Conservation (phyloP, 2,113 vertebrate species). For the Gavia stellata region DNA sequence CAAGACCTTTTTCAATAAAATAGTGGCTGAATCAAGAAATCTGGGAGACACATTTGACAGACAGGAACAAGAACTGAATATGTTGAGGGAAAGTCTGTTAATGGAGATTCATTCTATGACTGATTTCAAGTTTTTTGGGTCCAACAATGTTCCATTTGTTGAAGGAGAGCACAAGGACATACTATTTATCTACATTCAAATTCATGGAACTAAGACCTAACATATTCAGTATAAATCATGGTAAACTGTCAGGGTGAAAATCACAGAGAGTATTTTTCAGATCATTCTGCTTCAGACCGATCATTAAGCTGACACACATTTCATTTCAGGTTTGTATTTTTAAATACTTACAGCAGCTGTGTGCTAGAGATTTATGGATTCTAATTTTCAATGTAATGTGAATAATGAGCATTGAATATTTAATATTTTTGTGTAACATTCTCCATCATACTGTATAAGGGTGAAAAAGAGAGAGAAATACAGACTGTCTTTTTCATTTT, state of each 20-base stretch:
- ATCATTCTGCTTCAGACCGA: not conserved
- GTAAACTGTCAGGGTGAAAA: slow-evolving; percentile 40
- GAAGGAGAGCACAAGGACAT: slow-evolving; percentile 57
- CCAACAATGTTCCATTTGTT: not conserved
- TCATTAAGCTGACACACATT: slow-evolving; percentile 50
- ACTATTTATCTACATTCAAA: slow-evolving; percentile 32
- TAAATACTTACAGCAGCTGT: slow-evolving; percentile 39
- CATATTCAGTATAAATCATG: slow-evolving; percentile 43
- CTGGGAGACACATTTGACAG: not conserved
- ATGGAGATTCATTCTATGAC: not conserved
- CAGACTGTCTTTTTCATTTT: not conserved
- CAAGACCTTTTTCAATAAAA: not conserved
- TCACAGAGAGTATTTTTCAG: slow-evolving; percentile 30
- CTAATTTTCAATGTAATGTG: slow-evolving; percentile 29
- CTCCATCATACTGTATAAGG: not conserved
- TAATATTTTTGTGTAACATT: slow-evolving; percentile 25
- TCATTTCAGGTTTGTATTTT: slow-evolving; percentile 56
- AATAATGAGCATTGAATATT: slow-evolving; percentile 33
- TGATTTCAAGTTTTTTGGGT: not conserved
- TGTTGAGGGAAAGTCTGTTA: not conserved
- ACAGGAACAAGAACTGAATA: not conserved
- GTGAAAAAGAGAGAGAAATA: not conserved
- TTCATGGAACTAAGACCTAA: slow-evolving; percentile 36
- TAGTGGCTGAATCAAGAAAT: not conserved
- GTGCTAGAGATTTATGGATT: slow-evolving; percentile 25